Evolutionary conservation across 2,888 invertebrate species (phyloP), one percentile per base, ranked within the genome.

Genomic region (Gnatocerus cornutus): DNA sequence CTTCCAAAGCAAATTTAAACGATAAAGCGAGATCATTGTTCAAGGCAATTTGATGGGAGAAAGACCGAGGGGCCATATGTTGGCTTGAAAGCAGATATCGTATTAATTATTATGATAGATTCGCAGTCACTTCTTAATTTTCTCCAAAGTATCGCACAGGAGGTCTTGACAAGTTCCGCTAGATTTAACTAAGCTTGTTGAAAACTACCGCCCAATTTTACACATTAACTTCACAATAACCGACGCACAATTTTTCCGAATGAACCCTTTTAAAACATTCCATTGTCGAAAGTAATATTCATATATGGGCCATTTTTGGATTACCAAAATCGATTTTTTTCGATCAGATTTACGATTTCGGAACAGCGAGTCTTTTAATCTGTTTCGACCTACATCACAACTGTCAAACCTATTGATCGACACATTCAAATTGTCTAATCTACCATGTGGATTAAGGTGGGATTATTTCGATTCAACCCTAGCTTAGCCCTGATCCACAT

Each of bases 391-490:
- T 79, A 78, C 77, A 74, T 78, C 79, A 78, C 75, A 78, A 79
- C 78, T 79, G 79, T 78, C 78, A 79, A 77, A 76, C 68, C 73
- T 77, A 78, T 69, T 74, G 78, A 78, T 78, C 71, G 70, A 70
- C 73, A 70, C 73, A 76, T 77, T 78, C 72, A 76, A 76, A 76
- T 68, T 70, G 70, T 66, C 65, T 77, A 79, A 79, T 79, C 79
- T 75, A 77, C 73, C 78, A 73, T 77, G 76, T 69, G 79, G 79
- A 79, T 79, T 78, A 78, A 76, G 75, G 72, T 74, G 76, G 79
- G 78, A 78, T 78, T 77, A 77, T 75, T 76, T 50, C 58, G 68
- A 53, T 74, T 75, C 79, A 78, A 79, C 78, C 79, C 78, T 33
- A 58, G 65, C 46, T 63, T 27, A 62, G 39, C 48, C n/a, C 8